phyloP scores from a whole-genome alignment of 2,797 vertebrate species.

The Synanceia verrucosa region DNA sequence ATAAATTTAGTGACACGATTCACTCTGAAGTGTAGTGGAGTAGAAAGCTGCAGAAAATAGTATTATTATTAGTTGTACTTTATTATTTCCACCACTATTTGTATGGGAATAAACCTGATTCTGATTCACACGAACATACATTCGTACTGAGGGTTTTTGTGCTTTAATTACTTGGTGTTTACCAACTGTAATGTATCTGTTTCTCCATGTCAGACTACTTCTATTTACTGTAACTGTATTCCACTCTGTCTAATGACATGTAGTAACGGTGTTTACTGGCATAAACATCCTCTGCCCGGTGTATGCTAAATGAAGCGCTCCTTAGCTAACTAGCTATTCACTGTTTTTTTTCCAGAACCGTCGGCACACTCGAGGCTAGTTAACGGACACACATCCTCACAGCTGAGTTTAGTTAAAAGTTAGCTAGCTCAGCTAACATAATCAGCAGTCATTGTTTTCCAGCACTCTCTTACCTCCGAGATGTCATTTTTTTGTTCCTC shows the following conservation, averaged over 20 bases:
- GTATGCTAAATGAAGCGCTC: constrained; percentile 28
- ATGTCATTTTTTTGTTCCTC: constrained; percentile 82
- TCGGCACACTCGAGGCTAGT: background rate
- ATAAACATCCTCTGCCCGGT: constrained; percentile 42
- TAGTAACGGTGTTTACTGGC: constrained; percentile 6
- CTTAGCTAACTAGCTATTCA: constrained; percentile 20
- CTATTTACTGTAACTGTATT: too few relatives aligned
- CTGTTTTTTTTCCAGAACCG: constrained; percentile 24
- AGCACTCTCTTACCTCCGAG: constrained; percentile 81
- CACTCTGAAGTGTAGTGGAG: background rate
- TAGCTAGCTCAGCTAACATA: constrained; percentile 40
- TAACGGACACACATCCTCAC: constrained; percentile 2
- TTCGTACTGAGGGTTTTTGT: background rate
- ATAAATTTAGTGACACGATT: too few relatives aligned
- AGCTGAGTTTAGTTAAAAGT: constrained; percentile 23
- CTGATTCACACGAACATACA: too few relatives aligned
- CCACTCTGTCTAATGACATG: background rate
- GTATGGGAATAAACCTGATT: background rate
- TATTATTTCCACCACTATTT: background rate
- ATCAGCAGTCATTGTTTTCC: constrained; percentile 55
- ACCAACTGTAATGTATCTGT: background rate
- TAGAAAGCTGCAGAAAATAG: too few relatives aligned
- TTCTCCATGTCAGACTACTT: background rate
- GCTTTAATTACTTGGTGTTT: background rate
- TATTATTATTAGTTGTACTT: background rate